Evolutionary conservation across 1,140 invertebrate genomes (phyloP), one percentile per base, ranked within the genome.

Genomic region (Trypoxylus dichotomus): DNA sequence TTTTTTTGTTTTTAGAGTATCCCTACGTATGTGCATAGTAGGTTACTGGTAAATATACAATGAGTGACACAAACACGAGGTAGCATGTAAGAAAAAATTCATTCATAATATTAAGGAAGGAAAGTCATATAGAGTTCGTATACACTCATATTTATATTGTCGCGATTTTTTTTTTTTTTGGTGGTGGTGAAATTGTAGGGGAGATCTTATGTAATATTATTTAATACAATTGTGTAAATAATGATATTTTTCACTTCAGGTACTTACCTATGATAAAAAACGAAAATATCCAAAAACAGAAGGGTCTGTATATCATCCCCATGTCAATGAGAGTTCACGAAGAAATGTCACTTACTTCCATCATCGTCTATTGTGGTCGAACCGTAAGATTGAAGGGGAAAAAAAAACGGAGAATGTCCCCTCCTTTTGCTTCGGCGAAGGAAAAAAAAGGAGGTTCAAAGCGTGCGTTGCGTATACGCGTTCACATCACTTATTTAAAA

Each of bases 271-370:
- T 68, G 15, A 54, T 54, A 68, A 68, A 29, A 68, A 68, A 68
- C 60, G 60, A 68, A 68, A 68, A 68, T 68, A 68, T 68, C 60
- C 60, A 68, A 68, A 68, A 68, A 68, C 60, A 68, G 19, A 68
- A 68, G 60, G 11, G 60, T 68, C 27, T 24, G 1, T 19, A 68
- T 54, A 54, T 54, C 60, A 68, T 68, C 60, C 60, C 60, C 60
- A 68, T 68, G 25, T 27, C 63, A 32, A 29, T 13, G 6, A 68
- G 11, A 1, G 63, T 27, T 71, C 15, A 71, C 63, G 25, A 27
- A 71, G 24, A 27, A 27, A 68, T 1, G 21, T 27, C 21, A 68
- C 63, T 68, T 68, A 47, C 8, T 47, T 47, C 43, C 43, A 47
- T 47, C 43, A 47, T 47, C 13, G 43, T 47, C 43, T 47, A 47